phyloP scores from a whole-genome alignment of 2,113 vertebrate genomes.

The Callospermophilus lateralis region DNA sequence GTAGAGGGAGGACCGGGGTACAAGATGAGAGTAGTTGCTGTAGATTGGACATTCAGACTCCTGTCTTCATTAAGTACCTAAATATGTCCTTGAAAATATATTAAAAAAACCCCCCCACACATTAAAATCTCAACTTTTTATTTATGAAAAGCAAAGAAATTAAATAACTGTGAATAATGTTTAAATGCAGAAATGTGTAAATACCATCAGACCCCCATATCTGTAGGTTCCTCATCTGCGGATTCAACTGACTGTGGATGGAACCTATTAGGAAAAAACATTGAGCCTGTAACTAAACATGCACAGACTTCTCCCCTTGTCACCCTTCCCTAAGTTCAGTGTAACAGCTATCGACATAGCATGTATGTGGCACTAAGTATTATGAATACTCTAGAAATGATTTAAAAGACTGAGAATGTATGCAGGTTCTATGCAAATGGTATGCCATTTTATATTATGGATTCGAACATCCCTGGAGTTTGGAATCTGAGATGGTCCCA shows the following conservation, averaged over 20 bases:
- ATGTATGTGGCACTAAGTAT: neutral
- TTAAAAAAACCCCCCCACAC: neutral
- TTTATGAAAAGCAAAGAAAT: neutral
- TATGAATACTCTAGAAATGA: neutral
- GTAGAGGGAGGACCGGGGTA: neutral
- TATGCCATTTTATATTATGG: neutral
- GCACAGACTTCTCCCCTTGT: neutral
- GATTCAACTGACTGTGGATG: neutral
- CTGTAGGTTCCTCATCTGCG: neutral
- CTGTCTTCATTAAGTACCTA: neutral
- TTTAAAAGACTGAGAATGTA: neutral
- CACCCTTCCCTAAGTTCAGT: neutral
- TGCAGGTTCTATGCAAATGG: neutral
- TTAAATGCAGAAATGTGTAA: neutral
- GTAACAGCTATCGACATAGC: neutral
- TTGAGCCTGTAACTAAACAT: neutral
- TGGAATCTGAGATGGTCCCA: neutral
- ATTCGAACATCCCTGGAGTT: neutral
- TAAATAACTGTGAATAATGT: neutral
- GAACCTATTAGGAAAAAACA: neutral
- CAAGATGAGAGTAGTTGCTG: rapidly evolving
- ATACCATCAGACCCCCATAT: no score
- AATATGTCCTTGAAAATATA: neutral
- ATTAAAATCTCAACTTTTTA: neutral
- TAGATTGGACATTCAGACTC: neutral